A percentile compares a stretch with the other conserved stretches of the same genome.
phyloP scores from a whole-genome alignment of 2,797 vertebrate genomes.

The Manis javanica region DNA sequence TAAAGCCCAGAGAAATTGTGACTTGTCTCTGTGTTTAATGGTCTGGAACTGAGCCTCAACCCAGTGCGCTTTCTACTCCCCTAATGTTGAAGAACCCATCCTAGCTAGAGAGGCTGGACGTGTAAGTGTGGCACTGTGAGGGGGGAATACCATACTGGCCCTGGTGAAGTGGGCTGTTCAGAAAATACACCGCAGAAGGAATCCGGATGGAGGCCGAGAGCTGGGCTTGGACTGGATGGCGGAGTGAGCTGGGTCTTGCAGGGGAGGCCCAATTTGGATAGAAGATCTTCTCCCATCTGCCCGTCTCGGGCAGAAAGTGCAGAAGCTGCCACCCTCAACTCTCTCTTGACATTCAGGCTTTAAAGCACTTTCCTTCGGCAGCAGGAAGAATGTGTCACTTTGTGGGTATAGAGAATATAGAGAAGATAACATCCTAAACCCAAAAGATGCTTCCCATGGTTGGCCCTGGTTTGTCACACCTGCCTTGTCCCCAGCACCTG shows the following conservation, averaged over 20 bases:
- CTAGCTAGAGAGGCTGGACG: background rate
- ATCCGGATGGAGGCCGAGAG: background rate
- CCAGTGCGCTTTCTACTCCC: background rate
- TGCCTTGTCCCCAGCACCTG: background rate
- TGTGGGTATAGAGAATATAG: background rate
- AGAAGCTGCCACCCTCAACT: background rate
- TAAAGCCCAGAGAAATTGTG: background rate
- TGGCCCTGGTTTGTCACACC: background rate
- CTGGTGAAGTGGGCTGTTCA: background rate
- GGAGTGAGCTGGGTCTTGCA: background rate
- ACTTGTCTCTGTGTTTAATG: background rate
- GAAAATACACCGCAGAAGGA: background rate
- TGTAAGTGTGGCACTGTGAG: fast-evolving
- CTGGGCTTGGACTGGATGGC: background rate
- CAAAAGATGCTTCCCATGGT: background rate
- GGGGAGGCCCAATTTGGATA: background rate
- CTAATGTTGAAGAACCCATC: background rate
- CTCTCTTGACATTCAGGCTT: background rate
- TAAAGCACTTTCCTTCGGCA: background rate
- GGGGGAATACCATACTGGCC: background rate
- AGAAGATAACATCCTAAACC: background rate
- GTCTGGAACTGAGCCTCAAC: background rate
- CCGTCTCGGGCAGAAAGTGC: background rate
- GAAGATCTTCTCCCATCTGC: background rate
- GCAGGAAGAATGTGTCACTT: background rate